Evolutionary conservation across 2,888 invertebrate species (phyloP).

Genomic region (Perdita meconis): DNA sequence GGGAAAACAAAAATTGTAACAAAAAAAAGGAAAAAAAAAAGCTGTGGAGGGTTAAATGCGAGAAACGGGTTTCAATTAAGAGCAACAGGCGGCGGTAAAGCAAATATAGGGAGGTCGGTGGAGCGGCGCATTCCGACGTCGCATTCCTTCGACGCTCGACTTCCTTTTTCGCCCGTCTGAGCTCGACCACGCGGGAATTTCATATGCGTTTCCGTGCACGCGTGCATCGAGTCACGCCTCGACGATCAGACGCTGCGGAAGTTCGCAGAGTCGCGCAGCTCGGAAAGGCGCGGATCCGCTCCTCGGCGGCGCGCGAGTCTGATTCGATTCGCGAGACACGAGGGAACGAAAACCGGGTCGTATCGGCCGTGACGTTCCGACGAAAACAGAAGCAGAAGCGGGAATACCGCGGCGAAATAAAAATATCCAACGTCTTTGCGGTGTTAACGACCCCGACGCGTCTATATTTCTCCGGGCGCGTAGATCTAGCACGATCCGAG

Average conservation of each 20-base stretch:
- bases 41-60: background rate
- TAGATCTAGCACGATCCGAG: background rate
- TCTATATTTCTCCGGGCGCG: conserved; percentile 15
- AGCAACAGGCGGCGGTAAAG: conserved; percentile 6
- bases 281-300: conserved; percentile 32
- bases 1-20: too few relatives aligned
- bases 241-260: conserved; percentile 11
- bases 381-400: background rate
- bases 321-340: conserved; percentile 60
- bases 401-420: conserved; percentile 22
- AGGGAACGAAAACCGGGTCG: conserved; percentile 9
- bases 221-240: conserved; percentile 37
- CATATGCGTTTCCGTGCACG: conserved; percentile 32
- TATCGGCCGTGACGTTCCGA: background rate
- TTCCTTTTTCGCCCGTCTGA: conserved; percentile 41
- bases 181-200: conserved; percentile 51
- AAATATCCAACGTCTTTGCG: conserved; percentile 32
- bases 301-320: conserved; percentile 36
- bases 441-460: conserved; percentile 36
- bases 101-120: conserved; percentile 3
- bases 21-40: background rate
- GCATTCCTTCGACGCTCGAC: conserved; percentile 41
- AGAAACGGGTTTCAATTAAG: conserved; percentile 28
- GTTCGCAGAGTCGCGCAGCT: conserved; percentile 24
- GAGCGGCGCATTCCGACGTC: conserved; percentile 28